These are phyloP conservation scores for Rhabdomys dilectus DNA, from an alignment of 2,113 vertebrate species.

Conservation along the genomic window DNA sequence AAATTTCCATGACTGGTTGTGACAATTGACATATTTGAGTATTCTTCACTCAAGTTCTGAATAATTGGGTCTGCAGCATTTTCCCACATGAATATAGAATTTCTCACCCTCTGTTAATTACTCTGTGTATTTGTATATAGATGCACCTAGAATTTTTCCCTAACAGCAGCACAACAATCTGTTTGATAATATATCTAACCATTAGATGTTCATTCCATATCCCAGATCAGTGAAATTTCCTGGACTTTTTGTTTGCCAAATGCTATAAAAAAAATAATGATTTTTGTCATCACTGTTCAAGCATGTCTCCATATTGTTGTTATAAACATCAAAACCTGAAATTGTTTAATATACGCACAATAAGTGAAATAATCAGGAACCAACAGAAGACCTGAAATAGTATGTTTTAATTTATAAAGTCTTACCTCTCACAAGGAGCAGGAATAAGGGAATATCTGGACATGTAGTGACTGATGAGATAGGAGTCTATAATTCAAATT, in stretches of 20 bases:
- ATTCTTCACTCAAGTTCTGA: neutral
- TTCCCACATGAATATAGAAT: too few relatives aligned
- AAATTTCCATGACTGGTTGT: neutral
- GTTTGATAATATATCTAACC: neutral
- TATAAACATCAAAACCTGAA: neutral
- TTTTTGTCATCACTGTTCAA: neutral
- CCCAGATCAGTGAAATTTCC: neutral
- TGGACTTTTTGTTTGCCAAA: neutral
- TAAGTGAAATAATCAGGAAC: neutral
- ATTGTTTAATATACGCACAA: neutral
- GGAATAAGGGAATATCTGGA: neutral
- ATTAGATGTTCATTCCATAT: neutral
- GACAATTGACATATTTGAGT: neutral
- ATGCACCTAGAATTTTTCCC: neutral
- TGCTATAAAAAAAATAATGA: neutral
- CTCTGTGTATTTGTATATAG: neutral
- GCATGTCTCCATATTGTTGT: neutral
- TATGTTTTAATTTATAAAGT: neutral
- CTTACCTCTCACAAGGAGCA: neutral
- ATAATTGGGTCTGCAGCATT: neutral
- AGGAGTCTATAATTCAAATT: neutral
- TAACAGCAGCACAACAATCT: neutral
- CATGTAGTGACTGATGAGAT: neutral
- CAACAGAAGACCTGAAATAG: neutral
- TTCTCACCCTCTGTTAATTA: neutral